Evolutionary conservation across 2,888 invertebrate species (phyloP).

Genomic region (Scrobipalpa atriplicella): DNA sequence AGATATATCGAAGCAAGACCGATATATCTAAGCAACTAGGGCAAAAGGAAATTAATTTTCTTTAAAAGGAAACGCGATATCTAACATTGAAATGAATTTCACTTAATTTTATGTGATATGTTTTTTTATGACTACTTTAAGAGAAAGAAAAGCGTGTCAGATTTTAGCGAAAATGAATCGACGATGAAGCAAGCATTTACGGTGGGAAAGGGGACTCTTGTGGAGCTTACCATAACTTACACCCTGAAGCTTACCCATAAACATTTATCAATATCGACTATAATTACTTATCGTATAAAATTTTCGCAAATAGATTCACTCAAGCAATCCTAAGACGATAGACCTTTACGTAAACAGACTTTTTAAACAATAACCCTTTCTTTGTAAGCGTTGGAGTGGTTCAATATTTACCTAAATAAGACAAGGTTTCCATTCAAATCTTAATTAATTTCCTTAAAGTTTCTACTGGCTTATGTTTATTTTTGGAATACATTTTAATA

Average conservation of each 20-base stretch:
- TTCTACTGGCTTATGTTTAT: neutral
- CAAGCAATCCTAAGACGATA: neutral
- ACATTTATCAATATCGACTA: neutral
- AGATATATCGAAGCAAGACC: too few relatives aligned
- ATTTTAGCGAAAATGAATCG: too few relatives aligned
- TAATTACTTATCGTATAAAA: neutral
- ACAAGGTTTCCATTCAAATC: neutral
- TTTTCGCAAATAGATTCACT: neutral
- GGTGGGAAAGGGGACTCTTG: too few relatives aligned
- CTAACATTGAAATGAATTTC: too few relatives aligned
- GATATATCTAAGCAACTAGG: too few relatives aligned
- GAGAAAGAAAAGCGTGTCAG: too few relatives aligned
- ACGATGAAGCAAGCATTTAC: too few relatives aligned
- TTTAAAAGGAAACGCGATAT: too few relatives aligned
- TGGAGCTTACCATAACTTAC: too few relatives aligned
- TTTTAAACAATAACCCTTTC: slow-evolving; percentile 10
- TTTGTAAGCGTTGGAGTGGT: neutral
- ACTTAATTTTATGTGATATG: too few relatives aligned
- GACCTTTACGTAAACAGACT: neutral
- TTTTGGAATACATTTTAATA: neutral
- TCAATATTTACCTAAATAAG: neutral
- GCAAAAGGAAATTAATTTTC: too few relatives aligned
- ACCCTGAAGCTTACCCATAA: neutral
- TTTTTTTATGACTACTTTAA: too few relatives aligned
- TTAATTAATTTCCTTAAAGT: neutral